Evolutionary conservation across 2,888 invertebrate species (phyloP).

Genomic region (Tortricodes alternella): DNA sequence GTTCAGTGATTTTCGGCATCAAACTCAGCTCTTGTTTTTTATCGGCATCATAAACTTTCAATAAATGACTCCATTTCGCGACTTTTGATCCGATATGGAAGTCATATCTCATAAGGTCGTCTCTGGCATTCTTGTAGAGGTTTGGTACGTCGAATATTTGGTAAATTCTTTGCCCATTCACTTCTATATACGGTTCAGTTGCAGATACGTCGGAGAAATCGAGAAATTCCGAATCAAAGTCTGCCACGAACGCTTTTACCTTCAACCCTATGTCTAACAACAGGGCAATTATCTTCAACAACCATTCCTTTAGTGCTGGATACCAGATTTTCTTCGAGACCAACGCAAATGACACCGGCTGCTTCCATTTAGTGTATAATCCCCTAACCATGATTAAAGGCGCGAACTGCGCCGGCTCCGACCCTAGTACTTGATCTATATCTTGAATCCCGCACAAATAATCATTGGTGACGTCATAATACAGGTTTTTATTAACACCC

Average conservation of each 20-base stretch:
- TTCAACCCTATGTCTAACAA: too few relatives aligned
- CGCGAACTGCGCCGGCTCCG: constrained; percentile 30
- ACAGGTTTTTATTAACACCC: constrained; percentile 33
- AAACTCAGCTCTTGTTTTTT: neutral
- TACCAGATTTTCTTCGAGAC: too few relatives aligned
- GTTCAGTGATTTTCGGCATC: neutral
- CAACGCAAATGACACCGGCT: too few relatives aligned
- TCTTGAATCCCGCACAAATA: constrained; percentile 35
- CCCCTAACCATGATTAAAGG: constrained; percentile 20
- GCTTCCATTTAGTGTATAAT: neutral
- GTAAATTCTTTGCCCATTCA: neutral
- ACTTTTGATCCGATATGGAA: neutral
- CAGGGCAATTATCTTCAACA: too few relatives aligned
- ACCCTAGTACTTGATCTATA: too few relatives aligned
- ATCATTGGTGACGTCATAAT: constrained; percentile 34
- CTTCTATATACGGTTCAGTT: neutral
- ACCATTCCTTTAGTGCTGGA: too few relatives aligned
- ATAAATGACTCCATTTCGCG: neutral
- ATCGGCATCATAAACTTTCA: neutral
- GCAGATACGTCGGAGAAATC: neutral
- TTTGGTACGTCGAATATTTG: neutral
- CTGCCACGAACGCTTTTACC: neutral
- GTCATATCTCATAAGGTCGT: neutral
- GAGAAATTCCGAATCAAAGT: neutral
- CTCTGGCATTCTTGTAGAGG: neutral